Evolutionary conservation across 2,113 vertebrate genomes (phyloP).

Genomic region (Bolborhynchus lineola): DNA sequence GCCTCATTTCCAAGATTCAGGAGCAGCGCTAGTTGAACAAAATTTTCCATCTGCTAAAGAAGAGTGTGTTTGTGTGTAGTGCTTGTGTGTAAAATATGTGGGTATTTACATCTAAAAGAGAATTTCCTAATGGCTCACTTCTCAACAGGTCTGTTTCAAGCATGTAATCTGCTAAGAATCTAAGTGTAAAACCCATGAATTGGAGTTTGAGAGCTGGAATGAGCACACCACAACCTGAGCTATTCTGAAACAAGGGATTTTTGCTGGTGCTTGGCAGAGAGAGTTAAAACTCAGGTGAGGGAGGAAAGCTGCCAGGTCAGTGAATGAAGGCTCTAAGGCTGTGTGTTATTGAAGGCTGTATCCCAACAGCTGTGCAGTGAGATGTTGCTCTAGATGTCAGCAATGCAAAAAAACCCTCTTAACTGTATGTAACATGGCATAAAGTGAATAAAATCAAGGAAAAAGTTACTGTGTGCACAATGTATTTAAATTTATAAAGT

Average conservation of each 20-base stretch:
- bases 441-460: not conserved
- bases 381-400: not conserved
- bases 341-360: not conserved
- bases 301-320: not conserved
- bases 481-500: not conserved
- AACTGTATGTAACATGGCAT: rapidly evolving
- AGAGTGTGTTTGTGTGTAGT: not conserved
- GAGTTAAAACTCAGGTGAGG: not conserved
- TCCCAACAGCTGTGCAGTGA: not conserved
- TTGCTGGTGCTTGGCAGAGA: not conserved
- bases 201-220: not conserved
- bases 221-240: not conserved
- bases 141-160: not conserved
- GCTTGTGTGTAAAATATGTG: not conserved
- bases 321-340: not conserved
- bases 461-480: rapidly evolving
- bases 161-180: not conserved
- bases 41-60: slow-evolving; percentile 22
- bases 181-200: not conserved
- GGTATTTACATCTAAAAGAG: not conserved
- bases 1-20: slow-evolving; percentile 62
- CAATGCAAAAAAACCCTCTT: not conserved
- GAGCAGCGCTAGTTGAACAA: not conserved
- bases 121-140: not conserved
- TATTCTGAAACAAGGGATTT: not conserved